Evolutionary conservation across 2,797 vertebrate genomes (phyloP), one percentile per base, ranked within the genome.

Genomic region (Myotis findleyi): DNA sequence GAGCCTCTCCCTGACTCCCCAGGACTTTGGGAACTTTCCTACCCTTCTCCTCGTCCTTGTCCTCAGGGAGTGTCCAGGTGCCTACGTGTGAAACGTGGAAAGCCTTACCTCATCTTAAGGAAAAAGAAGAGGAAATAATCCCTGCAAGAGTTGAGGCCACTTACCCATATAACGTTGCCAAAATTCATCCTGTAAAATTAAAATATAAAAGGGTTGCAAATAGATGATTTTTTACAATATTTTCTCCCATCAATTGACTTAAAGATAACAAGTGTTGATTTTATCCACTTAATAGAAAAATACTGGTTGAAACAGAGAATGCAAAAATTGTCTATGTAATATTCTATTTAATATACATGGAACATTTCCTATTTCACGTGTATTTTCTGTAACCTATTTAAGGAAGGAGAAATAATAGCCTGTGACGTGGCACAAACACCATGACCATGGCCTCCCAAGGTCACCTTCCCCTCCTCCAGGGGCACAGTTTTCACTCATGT

Each of bases 101-200:
- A n/a, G 68, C 55, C 68, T 82, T 64, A 62, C 38, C 21, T 53
- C 18, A 18, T 51, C 47, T 57, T 21, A 12, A 17, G 33, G 38
- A 23, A 6, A 80, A 25, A 72, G 27, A 21, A 53, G 41, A 55
- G 73, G 25, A 12, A 69, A 13, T 20, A 9, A 12, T 10, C 17
- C 64, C 27, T 6, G 33, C 8, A 33, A 30, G 23, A 25, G 55
- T 82, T 75, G 59, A 64, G 96, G 66, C 25, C 59, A 75, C 99
- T 98, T 97, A 99, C 99, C 98, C 0, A 95, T 68, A 94, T 99
- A 99, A 80, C 30, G 8, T 0, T 79, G 97, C 99, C 99, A 99
- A 98, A 99, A 99, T 2, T 90, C 66, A 11, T 97, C 36, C 99
- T 99, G 91, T 17, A 5, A 59, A 53, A 72, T 38, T 95, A 51